These are phyloP conservation scores for Congeria kusceri DNA, from an alignment of 2,888 invertebrate species.

Conservation along the genomic window DNA sequence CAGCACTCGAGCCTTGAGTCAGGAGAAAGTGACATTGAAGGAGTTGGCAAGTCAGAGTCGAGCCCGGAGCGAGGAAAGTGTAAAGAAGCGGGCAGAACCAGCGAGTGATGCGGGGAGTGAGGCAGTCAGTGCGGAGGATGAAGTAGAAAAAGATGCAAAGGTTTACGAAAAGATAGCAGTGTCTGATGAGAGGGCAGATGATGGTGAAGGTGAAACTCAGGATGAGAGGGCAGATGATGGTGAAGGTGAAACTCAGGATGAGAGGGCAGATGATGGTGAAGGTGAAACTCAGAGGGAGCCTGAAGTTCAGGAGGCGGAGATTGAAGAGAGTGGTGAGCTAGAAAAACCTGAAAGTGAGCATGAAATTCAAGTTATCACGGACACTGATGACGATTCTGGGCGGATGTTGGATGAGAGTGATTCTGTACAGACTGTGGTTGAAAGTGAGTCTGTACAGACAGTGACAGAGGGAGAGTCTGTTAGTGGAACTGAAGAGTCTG, in stretches of 20 bases:
- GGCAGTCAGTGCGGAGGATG: conserved; percentile 11
- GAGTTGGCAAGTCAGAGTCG: conserved; percentile 57
- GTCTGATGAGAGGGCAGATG: conserved; percentile 26
- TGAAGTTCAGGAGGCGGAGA: not conserved
- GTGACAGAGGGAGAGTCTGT: too few species aligned
- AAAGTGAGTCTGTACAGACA: too few species aligned
- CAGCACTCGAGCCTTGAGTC: conserved; percentile 12
- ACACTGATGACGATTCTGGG: not conserved
- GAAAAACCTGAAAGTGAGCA: too few species aligned
- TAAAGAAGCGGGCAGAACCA: conserved; percentile 19
- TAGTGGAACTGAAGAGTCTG: too few species aligned
- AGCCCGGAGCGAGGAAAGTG: conserved; percentile 24
- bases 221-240: conserved; percentile 8
- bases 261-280: conserved; percentile 12
- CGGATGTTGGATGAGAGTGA: too few species aligned
- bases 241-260: conserved; percentile 6
- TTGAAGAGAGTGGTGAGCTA: not conserved
- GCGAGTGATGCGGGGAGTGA: conserved; percentile 19
- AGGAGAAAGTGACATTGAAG: conserved; percentile 49
- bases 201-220: conserved; percentile 12
- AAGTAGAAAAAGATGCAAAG: conserved; percentile 13
- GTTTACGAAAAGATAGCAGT: conserved; percentile 25
- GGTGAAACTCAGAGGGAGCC: conserved; percentile 5
- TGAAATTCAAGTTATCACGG: not conserved
- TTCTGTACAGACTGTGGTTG: too few species aligned